These are phyloP conservation scores for Notiomystis cincta DNA, from an alignment of 2,113 vertebrate species.

Conservation along the genomic window DNA sequence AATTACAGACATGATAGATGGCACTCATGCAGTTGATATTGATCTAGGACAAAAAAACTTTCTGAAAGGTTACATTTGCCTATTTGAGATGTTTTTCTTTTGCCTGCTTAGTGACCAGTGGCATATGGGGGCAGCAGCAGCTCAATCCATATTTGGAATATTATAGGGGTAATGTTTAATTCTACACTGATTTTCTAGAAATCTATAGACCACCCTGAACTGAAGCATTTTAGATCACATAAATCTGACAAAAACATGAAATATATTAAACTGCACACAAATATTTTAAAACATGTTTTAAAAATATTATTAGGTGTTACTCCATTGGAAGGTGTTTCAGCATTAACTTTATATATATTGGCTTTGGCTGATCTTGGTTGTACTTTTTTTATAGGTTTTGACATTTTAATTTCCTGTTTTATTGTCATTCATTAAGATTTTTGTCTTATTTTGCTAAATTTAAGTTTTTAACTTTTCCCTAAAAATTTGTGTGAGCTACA, in stretches of 20 bases:
- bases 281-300: neutral
- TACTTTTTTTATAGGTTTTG: neutral
- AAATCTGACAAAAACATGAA: neutral
- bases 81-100: neutral
- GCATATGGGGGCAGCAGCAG: neutral
- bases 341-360: neutral
- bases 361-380: neutral
- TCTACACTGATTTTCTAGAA: neutral
- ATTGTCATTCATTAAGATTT: neutral
- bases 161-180: neutral
- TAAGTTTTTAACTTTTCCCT: neutral
- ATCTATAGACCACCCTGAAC: neutral
- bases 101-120: neutral
- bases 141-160: neutral
- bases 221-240: neutral
- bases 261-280: neutral
- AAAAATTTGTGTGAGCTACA: neutral
- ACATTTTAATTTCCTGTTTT: slow-evolving; percentile 12
- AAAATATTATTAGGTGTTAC: neutral
- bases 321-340: neutral
- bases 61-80: neutral
- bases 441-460: neutral
- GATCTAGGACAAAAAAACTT: neutral
- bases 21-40: neutral
- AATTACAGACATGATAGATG: neutral